phyloP scores from a whole-genome alignment of 2,888 invertebrate species.

The Neria commutata region DNA sequence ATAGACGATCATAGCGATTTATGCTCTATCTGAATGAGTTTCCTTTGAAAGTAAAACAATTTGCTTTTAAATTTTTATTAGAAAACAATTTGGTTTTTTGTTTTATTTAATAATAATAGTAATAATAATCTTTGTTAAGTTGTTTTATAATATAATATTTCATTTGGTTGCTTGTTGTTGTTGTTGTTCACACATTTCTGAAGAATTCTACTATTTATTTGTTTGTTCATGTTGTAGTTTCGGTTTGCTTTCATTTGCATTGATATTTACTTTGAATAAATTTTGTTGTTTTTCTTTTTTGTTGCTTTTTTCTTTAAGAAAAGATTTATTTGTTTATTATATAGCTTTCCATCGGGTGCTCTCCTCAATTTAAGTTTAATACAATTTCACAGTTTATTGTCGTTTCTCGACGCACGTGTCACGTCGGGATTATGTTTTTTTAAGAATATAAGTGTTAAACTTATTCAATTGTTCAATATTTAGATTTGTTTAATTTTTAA shows the following conservation, averaged over 20 bases:
- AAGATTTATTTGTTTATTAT: no score
- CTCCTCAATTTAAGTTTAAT: slow-evolving; percentile 39
- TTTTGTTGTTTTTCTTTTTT: slow-evolving; percentile 36
- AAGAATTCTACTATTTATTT: slow-evolving; percentile 38
- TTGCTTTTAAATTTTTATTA: not conserved
- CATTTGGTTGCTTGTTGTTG: slow-evolving; percentile 31
- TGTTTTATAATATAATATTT: slow-evolving; percentile 34
- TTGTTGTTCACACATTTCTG: slow-evolving; percentile 44
- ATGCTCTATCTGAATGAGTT: no score
- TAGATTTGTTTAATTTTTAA: no score
- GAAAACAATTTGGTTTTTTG: not conserved
- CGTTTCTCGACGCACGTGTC: slow-evolving; percentile 62
- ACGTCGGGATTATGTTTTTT: slow-evolving; percentile 61
- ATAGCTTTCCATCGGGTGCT: no score
- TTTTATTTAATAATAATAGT: slow-evolving; percentile 52
- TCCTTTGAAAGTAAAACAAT: not conserved
- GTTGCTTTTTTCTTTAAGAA: no score
- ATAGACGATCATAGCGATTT: no score
- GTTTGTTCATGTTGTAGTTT: slow-evolving; percentile 34
- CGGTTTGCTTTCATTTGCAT: not conserved
- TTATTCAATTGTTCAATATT: no score
- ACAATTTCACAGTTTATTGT: slow-evolving; percentile 63
- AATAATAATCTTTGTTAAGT: slow-evolving; percentile 52
- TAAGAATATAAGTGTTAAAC: no score
- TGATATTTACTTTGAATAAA: slow-evolving; percentile 11